Conservation (phyloP, 2,113 vertebrate genomes). For the Oryzias javanicus region DNA sequence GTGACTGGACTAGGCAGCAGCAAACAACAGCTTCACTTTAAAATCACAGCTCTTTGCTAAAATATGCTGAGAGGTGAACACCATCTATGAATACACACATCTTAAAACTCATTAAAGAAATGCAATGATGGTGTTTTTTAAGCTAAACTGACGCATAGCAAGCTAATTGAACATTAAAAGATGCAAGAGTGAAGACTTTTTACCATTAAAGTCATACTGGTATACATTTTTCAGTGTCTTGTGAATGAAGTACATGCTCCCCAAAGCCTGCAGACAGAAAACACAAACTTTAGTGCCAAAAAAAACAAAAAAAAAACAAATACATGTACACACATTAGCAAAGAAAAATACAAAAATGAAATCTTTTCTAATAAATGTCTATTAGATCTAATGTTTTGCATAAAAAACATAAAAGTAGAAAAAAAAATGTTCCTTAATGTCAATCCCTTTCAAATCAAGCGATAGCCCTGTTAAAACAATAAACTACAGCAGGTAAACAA, state of each 20-base stretch:
- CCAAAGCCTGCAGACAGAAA: constrained; percentile 75
- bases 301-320: background rate
- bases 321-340: background rate
- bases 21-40: constrained; percentile 48
- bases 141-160: background rate
- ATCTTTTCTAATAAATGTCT: background rate
- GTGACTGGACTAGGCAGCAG: constrained; percentile 74
- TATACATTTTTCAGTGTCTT: constrained; percentile 76
- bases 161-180: background rate
- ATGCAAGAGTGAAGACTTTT: constrained; percentile 10
- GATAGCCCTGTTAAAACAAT: no score
- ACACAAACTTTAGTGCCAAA: background rate
- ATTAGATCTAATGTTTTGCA: no score
- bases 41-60: constrained; percentile 55
- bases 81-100: constrained; percentile 33
- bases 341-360: no score
- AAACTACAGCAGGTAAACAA: constrained; percentile 1
- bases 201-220: constrained; percentile 82
- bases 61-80: constrained; percentile 23
- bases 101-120: constrained; percentile 2
- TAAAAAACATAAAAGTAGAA: no score
- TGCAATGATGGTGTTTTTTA: background rate
- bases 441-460: no score
- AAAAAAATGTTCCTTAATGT: no score
- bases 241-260: constrained; percentile 83